These are phyloP conservation scores for Tenebrosternarchus preto DNA, from an alignment of 2,113 vertebrate species.

Conservation along the genomic window DNA sequence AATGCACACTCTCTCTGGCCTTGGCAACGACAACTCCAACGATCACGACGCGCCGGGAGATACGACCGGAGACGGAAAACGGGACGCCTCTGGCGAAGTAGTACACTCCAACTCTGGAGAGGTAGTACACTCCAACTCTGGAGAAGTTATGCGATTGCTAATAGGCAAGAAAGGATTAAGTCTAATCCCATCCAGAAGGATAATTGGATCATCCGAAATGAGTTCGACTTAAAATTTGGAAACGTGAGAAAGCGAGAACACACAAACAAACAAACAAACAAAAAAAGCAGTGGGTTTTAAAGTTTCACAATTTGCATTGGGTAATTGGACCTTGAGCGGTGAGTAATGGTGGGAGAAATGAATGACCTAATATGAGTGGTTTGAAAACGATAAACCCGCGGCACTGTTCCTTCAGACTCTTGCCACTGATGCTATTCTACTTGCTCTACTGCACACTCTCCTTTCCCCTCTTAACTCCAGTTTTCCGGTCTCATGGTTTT, in stretches of 20 bases:
- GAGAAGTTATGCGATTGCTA: constrained; percentile 58
- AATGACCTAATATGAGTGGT: background rate
- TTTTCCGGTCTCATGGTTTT: background rate
- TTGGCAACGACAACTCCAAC: constrained; percentile 4
- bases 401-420: no score
- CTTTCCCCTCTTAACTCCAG: constrained; percentile 40
- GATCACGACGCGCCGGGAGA: constrained; percentile 1
- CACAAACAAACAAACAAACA: no score
- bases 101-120: constrained; percentile 41
- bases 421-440: background rate
- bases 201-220: constrained; percentile 70
- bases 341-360: background rate
- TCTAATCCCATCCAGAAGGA: constrained; percentile 66
- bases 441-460: background rate
- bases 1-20: background rate
- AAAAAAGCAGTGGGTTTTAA: constrained; percentile 54
- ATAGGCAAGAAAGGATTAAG: constrained; percentile 69
- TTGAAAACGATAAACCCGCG: background rate
- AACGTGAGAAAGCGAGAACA: constrained; percentile 54
- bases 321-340: constrained; percentile 39
- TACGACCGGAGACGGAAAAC: constrained; percentile 10
- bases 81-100: no score
- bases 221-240: constrained; percentile 53
- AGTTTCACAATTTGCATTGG: constrained; percentile 47
- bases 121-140: constrained; percentile 47